These are phyloP conservation scores for Adelphocoris suturalis DNA, from an alignment of 2,888 invertebrate genomes.

Conservation along the genomic window DNA sequence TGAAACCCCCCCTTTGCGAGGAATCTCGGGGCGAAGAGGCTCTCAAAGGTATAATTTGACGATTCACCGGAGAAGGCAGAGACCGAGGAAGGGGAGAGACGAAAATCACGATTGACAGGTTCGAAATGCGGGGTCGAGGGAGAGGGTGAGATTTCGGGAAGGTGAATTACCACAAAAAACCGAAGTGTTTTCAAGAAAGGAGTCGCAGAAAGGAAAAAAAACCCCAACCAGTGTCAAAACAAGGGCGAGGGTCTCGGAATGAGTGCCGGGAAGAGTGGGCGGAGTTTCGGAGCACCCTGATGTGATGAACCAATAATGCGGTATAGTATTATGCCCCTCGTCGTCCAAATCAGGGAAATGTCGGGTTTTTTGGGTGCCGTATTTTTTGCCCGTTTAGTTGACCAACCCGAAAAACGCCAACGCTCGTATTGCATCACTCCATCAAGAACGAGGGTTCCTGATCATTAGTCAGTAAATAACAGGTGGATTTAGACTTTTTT, in stretches of 20 bases:
- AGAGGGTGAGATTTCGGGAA: neutral
- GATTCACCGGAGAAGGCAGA: conserved; percentile 30
- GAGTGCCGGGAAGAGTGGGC: neutral
- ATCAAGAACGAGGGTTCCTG: too few species aligned
- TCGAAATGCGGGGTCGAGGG: neutral
- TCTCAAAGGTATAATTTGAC: conserved; percentile 45
- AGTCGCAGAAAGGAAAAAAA: neutral
- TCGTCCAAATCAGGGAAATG: neutral
- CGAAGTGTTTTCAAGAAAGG: neutral
- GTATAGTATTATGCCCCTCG: neutral
- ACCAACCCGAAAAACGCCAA: neutral
- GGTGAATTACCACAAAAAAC: conserved; percentile 31
- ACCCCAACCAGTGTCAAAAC: conserved; percentile 26
- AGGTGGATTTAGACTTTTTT: neutral
- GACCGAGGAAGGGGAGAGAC: neutral
- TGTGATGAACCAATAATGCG: neutral
- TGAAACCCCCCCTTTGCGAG: neutral
- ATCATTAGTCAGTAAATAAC: neutral
- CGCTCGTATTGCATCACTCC: neutral
- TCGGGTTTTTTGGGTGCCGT: neutral
- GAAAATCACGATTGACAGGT: conserved; percentile 31
- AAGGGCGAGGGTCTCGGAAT: neutral
- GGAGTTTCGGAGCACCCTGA: neutral
- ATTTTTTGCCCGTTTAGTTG: neutral
- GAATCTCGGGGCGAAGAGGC: neutral